These are phyloP conservation scores for Solea senegalensis DNA, from an alignment of 2,113 vertebrate species.

Conservation along the genomic window DNA sequence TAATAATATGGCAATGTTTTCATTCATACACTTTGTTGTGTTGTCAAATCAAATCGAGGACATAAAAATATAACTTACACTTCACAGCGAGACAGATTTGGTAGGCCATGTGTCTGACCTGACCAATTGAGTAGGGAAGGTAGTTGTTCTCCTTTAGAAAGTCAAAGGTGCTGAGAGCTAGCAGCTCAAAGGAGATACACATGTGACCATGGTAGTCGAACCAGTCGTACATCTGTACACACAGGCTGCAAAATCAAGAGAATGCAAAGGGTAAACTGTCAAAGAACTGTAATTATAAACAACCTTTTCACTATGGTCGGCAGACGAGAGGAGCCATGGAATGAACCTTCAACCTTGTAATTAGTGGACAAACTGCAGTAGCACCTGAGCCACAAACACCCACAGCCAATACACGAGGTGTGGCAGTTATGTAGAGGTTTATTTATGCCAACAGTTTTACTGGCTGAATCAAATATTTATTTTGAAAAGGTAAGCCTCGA, in stretches of 20 bases:
- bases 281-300: background rate
- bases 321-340: background rate
- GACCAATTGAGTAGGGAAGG: constrained; percentile 92
- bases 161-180: constrained; percentile 97
- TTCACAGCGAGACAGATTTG: constrained; percentile 96
- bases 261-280: background rate
- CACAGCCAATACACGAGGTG: background rate
- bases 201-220: constrained; percentile 98
- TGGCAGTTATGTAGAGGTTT: background rate
- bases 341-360: background rate
- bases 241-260: constrained; percentile 76
- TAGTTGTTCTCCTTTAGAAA: constrained; percentile 99
- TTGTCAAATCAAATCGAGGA: background rate
- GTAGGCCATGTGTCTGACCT: constrained; percentile 95
- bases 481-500: background rate
- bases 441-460: background rate
- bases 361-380: background rate
- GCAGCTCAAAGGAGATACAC: constrained; percentile 96
- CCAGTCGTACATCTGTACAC: constrained; percentile 99
- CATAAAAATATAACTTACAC: constrained; percentile 84
- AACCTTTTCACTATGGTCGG: background rate
- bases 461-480: background rate
- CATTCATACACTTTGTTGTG: background rate
- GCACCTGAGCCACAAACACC: background rate
- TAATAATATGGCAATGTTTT: no score